Base-by-base conservation (phyloP, 2,888 invertebrate genomes). In the Polyommatus icarus region DNA sequence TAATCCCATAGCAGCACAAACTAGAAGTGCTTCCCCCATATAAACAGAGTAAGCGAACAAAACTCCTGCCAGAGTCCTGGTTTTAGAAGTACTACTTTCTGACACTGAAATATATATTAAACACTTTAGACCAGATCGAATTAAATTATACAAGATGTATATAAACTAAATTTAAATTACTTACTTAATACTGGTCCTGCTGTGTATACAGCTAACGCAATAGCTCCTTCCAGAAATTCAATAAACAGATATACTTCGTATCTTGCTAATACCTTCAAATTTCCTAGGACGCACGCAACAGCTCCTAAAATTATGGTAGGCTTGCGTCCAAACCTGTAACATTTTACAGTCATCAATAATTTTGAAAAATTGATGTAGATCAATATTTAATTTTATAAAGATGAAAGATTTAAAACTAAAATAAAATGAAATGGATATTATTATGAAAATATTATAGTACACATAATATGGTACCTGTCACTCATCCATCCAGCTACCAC, bases 41-140 rank as follows among this genome's bases (percentile, higher is more conserved):
- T 92, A 91, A 32, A 91, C 84, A 6, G 89, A 85, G 79, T 89
- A 92, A 0, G 90, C 83, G 77, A 90, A 89, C 0, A 91, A 77
- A 0, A 92, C 88, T 15, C 91, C 90, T 0, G 91, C 86, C n/a
- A 92, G 81, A 18, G 90, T 80, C 59, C 93, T 84, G 54, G 87
- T 84, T 18, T 86, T 85, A 36, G 84, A 86, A 8, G 89, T 88
- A 18, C 88, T 86, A 67, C 89, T 90, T 85, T 93, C 93, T 29
- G 92, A 83, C 85, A 91, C 93, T 93, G 86, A 73, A 80, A 79
- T 15, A 20, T 10, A 20, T 20, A 61, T 10, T 8, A 20, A 10
- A 61, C 10, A 61, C 7, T 61, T 24, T 24, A 20, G 20, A 59
- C 8, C 1, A n/a, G 10, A 24, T 61, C 3, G 10, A 8, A n/a